phyloP scores from a whole-genome alignment of 2,888 invertebrate species.

The Camptogramma bilineatum region DNA sequence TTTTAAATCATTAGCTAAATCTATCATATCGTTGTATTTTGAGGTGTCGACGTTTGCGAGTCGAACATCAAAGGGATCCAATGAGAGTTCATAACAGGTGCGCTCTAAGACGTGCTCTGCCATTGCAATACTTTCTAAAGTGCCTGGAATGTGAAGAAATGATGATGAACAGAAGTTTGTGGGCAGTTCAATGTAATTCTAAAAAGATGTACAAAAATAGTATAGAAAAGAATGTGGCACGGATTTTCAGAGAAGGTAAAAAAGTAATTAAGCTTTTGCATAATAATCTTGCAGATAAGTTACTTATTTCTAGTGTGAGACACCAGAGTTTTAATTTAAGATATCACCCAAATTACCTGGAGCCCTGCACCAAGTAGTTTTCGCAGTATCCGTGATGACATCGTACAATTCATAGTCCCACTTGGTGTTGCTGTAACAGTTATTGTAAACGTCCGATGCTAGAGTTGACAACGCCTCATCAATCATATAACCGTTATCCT shows the following conservation, averaged over 20 bases:
- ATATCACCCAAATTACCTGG: constrained; percentile 48
- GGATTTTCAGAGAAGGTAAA: neutral
- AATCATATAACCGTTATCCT: constrained; percentile 71
- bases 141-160: constrained; percentile 54
- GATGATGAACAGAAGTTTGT: neutral
- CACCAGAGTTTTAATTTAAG: no score
- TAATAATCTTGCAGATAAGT: no score
- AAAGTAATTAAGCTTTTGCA: neutral
- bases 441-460: constrained; percentile 46
- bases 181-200: no score
- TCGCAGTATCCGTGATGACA: constrained; percentile 55
- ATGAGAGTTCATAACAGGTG: constrained; percentile 78
- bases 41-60: constrained; percentile 74
- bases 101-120: constrained; percentile 87
- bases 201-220: no score
- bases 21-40: constrained; percentile 55
- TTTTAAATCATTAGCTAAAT: constrained; percentile 82
- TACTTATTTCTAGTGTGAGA: no score
- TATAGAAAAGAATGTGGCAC: no score
- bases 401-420: constrained; percentile 55
- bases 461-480: constrained; percentile 49
- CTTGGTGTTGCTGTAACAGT: constrained; percentile 53
- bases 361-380: constrained; percentile 59
- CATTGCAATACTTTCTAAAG: constrained; percentile 82
- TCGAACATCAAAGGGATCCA: constrained; percentile 85